These are phyloP conservation scores for Acromyrmex echinatior DNA, from an alignment of 1,140 invertebrate genomes.

Conservation along the genomic window DNA sequence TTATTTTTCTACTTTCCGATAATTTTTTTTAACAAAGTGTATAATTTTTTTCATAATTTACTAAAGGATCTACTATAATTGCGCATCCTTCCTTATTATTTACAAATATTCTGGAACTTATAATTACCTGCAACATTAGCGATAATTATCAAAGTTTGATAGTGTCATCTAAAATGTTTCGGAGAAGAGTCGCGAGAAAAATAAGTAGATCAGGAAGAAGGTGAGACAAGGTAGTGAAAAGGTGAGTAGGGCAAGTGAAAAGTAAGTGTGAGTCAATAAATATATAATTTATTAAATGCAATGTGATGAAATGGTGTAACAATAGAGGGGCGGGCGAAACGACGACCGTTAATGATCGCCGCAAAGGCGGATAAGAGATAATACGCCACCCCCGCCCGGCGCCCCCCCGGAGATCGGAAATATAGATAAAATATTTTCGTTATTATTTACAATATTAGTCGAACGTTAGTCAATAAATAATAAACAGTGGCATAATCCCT, in stretches of 20 bases:
- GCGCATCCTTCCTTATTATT: background rate
- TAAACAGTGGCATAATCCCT: slow-evolving; percentile 84
- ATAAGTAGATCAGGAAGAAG: slow-evolving; percentile 22
- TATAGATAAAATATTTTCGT: slow-evolving; percentile 87
- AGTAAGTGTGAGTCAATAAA: slow-evolving; percentile 84
- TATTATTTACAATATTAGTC: slow-evolving; percentile 87
- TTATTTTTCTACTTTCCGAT: background rate
- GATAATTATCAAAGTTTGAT: background rate
- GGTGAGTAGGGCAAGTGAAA: slow-evolving; percentile 68
- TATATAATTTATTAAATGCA: slow-evolving; percentile 88
- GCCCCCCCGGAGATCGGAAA: slow-evolving; percentile 83
- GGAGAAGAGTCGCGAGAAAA: background rate
- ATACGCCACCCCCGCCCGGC: slow-evolving; percentile 78
- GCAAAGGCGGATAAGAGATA: slow-evolving; percentile 79
- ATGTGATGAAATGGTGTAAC: slow-evolving; percentile 87
- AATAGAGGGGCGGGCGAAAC: slow-evolving; percentile 84
- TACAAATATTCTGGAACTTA: background rate
- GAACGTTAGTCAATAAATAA: slow-evolving; percentile 86
- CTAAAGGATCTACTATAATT: background rate
- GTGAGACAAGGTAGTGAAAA: background rate
- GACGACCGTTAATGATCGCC: slow-evolving; percentile 75
- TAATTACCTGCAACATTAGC: background rate
- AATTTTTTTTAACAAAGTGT: slow-evolving; percentile 5
- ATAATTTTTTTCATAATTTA: background rate
- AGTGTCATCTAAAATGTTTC: background rate